Evolutionary conservation across 2,888 invertebrate species (phyloP), one percentile per base, ranked within the genome.

Genomic region (Linnaemya vulpina): DNA sequence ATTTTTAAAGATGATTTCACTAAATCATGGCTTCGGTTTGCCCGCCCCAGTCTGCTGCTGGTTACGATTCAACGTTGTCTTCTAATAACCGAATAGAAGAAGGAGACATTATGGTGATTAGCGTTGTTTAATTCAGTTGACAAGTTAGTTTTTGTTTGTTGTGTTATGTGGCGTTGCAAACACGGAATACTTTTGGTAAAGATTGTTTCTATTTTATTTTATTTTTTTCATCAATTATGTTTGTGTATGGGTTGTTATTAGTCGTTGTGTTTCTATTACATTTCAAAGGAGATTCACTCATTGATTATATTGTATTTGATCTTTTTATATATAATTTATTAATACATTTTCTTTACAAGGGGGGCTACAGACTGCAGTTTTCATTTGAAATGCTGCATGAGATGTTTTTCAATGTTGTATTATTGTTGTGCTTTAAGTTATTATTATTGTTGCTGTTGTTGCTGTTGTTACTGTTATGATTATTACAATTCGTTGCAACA

Each of bases 231-330:
- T n/a, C 35, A 22, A 51, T 40, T 25, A 67, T 38, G 35, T 78
- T 68, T 55, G n/a, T 38, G 38, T 74, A 30, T 30, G 30, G 30
- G 30, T 30, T 30, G 30, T 55, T 65, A 46, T 73, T 62, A 30
- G 17, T 40, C 62, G n/a, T 62, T 53, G 13, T 15, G n/a, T 10
- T 13, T 46, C 15, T 74, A 83, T 70, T 68, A 65, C 60, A 71
- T 75, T 79, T 79, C 53, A 80, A 68, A 78, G 53, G 46, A 80
- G 82, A 84, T 87, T 78, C 86, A 87, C 83, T 76, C 73, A 83
- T 81, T 79, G 84, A 76, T 86, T 70, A 67, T 60, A 49, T 53
- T 73, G n/a, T 20, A 65, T 55, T 40, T 58, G n/a, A 55, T 25
- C 20, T 51, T 63, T 30, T 17, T 43, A 49, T 46, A 46, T 60